Conservation (phyloP, 2,888 invertebrate genomes). For the Dysmachus trigonus region DNA sequence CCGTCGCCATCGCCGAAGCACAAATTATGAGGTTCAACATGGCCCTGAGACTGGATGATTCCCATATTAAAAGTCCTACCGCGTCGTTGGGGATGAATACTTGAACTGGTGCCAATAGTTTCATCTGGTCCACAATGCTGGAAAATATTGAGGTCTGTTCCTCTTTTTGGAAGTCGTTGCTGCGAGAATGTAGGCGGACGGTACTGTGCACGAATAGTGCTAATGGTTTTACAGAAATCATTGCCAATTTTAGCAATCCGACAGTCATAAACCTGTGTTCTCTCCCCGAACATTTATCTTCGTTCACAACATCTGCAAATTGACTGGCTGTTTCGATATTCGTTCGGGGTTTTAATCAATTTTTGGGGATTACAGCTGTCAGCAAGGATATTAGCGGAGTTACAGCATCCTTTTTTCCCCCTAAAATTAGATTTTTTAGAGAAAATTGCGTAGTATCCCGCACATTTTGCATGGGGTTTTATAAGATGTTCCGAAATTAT, state of each 20-base stretch:
- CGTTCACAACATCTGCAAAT: not conserved
- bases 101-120: constrained; percentile 1
- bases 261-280: not conserved
- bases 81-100: not conserved
- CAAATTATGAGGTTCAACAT: not conserved
- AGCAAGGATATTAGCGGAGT: not conserved
- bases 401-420: not conserved
- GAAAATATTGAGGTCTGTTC: not conserved
- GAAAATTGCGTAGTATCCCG: not conserved
- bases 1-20: not conserved
- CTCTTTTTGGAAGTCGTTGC: not conserved
- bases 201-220: not conserved
- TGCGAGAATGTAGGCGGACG: not conserved
- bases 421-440: not conserved
- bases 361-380: not conserved
- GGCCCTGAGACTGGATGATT: not conserved
- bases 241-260: not conserved
- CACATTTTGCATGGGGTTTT: too few species aligned
- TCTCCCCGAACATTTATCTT: not conserved
- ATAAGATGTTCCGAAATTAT: too few species aligned
- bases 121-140: not conserved
- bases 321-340: not conserved
- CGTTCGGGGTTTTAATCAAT: not conserved
- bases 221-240: not conserved
- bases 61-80: not conserved